A percentile compares a stretch with the other conserved stretches of the same genome.
phyloP scores from a whole-genome alignment of 2,888 invertebrate genomes.

The Noctua comes region DNA sequence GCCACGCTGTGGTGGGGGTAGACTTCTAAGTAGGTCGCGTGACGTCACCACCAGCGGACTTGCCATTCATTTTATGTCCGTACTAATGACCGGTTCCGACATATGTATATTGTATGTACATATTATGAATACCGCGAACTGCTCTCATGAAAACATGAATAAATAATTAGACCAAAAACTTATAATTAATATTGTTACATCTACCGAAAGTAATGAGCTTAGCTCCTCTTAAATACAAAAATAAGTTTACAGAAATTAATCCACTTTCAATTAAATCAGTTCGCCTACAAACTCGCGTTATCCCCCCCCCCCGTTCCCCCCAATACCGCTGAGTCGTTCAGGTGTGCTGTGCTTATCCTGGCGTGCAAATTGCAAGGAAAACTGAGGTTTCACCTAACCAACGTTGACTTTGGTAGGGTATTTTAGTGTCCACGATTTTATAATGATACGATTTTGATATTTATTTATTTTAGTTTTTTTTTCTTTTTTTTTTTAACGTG shows the following conservation, averaged over 20 bases:
- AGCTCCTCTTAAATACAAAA: slow-evolving; percentile 18
- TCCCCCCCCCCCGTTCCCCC: neutral
- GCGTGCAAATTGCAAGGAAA: slow-evolving; percentile 62
- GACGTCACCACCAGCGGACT: too few species aligned
- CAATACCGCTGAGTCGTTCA: slow-evolving; percentile 51
- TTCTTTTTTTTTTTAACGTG: too few species aligned
- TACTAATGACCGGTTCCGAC: too few species aligned
- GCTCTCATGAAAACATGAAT: neutral
- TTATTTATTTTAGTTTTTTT: neutral
- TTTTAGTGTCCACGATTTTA: slow-evolving; percentile 27
- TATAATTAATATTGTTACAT: slow-evolving; percentile 18
- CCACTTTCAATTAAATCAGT: slow-evolving; percentile 42
- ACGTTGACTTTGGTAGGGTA: slow-evolving; percentile 29
- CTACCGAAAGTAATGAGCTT: slow-evolving; percentile 15
- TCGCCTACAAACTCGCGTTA: slow-evolving; percentile 40
- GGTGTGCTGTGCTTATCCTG: slow-evolving; percentile 51
- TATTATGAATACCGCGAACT: neutral
- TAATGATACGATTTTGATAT: neutral
- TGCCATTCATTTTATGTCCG: too few species aligned
- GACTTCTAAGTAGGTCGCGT: too few species aligned
- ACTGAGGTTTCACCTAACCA: slow-evolving; percentile 45
- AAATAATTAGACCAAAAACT: slow-evolving; percentile 10
- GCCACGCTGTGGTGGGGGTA: too few species aligned
- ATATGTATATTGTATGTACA: too few species aligned
- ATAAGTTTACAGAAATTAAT: slow-evolving; percentile 35